Conservation (phyloP, 30 jellyfish, hydroid and myxozoan species). For the Aurelia aurita region DNA sequence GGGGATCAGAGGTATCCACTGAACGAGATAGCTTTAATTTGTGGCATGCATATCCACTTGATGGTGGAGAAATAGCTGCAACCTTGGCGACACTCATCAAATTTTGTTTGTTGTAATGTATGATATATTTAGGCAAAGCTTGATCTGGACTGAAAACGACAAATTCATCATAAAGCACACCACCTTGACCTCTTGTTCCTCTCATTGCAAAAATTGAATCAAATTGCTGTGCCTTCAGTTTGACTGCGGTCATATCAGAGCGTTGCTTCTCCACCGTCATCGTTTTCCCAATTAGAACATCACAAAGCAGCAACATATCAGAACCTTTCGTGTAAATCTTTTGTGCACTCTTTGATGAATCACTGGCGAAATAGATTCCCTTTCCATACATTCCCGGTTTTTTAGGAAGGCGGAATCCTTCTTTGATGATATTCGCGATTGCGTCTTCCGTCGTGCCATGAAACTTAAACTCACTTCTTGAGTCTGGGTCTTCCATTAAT, state of each 20-base stretch:
- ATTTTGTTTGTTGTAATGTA: constrained; percentile 17
- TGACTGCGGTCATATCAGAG: constrained; percentile 1
- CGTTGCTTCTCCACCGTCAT: constrained; percentile 40
- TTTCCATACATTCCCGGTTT: constrained; percentile 76
- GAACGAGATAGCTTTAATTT: constrained; percentile 3
- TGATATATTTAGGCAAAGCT: constrained; percentile 69
- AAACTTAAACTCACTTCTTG: constrained; percentile 43
- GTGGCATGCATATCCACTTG: background rate
- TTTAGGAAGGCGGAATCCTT: constrained; percentile 75
- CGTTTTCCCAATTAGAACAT: constrained; percentile 69
- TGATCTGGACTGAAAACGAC: constrained; percentile 70
- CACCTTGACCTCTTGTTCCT: constrained; percentile 59
- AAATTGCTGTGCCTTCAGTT: constrained; percentile 23
- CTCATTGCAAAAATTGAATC: constrained; percentile 81
- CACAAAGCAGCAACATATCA: constrained; percentile 63
- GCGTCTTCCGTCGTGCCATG: constrained; percentile 79
- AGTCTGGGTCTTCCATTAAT: constrained; percentile 21
- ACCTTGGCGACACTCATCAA: background rate
- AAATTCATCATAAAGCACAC: constrained; percentile 76
- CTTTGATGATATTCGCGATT: constrained; percentile 48
- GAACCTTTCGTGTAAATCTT: constrained; percentile 75
- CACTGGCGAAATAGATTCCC: constrained; percentile 85
- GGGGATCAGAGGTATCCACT: constrained; percentile 44
- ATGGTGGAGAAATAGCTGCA: constrained; percentile 16
- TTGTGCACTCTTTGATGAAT: constrained; percentile 87